These are phyloP conservation scores for Panagrolaimus sp. DNA, from an alignment of 1,140 invertebrate genomes.

Conservation along the genomic window DNA sequence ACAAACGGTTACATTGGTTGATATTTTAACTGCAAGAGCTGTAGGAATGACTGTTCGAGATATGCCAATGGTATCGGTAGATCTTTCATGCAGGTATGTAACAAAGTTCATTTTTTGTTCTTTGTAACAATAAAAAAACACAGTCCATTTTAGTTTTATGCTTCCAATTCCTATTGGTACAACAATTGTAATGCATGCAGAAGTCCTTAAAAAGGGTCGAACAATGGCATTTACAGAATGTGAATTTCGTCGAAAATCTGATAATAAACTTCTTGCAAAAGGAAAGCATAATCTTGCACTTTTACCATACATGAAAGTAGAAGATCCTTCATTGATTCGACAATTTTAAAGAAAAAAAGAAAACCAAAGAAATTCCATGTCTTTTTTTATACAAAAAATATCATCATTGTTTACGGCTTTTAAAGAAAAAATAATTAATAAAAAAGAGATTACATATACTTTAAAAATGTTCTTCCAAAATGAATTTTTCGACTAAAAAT, in stretches of 20 bases:
- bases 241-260: slow-evolving; percentile 11
- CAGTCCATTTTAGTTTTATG: neutral
- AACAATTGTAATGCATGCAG: neutral
- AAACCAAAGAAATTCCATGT: neutral
- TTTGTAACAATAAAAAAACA: neutral
- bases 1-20: slow-evolving; percentile 72
- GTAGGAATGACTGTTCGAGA: slow-evolving; percentile 64
- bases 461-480: neutral
- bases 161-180: slow-evolving; percentile 5
- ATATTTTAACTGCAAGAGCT: slow-evolving; percentile 74
- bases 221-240: slow-evolving; percentile 11
- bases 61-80: slow-evolving; percentile 68
- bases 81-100: slow-evolving; percentile 61
- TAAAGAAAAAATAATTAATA: neutral
- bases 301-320: neutral
- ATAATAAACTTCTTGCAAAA: neutral
- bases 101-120: neutral
- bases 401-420: neutral
- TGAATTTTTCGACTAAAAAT: neutral
- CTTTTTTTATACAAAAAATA: neutral
- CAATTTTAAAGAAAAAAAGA: slow-evolving; percentile 3
- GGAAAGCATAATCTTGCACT: slow-evolving; percentile 12
- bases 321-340: neutral
- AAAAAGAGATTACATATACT: neutral
- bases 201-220: slow-evolving; percentile 13